These are phyloP conservation scores for Oreochromis mossambicus DNA, from an alignment of 2,797 vertebrate genomes.

Conservation along the genomic window DNA sequence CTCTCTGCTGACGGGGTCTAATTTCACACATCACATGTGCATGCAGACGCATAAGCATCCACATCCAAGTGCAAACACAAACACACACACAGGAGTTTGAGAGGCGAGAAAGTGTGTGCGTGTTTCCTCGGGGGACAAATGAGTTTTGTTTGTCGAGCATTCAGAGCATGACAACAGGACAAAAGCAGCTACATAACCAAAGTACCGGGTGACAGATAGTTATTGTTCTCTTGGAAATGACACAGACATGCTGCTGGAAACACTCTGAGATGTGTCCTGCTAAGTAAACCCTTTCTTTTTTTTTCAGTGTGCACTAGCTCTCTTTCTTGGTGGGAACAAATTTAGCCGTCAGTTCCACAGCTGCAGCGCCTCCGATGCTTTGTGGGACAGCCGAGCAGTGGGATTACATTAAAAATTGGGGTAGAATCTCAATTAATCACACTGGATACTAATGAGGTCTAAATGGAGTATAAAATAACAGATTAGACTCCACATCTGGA, in stretches of 20 bases:
- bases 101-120: background rate
- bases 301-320: background rate
- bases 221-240: slow-evolving; percentile 60
- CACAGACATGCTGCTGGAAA: slow-evolving; percentile 25
- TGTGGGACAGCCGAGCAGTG: background rate
- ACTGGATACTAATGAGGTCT: background rate
- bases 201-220: slow-evolving; percentile 34
- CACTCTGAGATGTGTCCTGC: slow-evolving; percentile 45
- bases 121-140: slow-evolving; percentile 37
- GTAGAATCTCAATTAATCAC: background rate
- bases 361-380: background rate
- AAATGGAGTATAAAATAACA: background rate
- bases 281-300: background rate
- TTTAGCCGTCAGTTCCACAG: background rate
- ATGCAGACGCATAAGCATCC: slow-evolving; percentile 29
- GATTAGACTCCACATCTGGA: background rate
- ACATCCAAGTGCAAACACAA: slow-evolving; percentile 12
- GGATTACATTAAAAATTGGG: background rate
- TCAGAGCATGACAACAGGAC: slow-evolving; percentile 43
- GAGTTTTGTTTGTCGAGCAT: slow-evolving; percentile 54
- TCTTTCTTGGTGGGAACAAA: background rate
- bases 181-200: slow-evolving; percentile 50
- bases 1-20: slow-evolving; percentile 48
- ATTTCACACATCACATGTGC: slow-evolving; percentile 80
- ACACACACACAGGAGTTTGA: background rate